Evolutionary conservation across 1,140 invertebrate genomes (phyloP), one percentile per base, ranked within the genome.

Genomic region (Nephila pilipes): DNA sequence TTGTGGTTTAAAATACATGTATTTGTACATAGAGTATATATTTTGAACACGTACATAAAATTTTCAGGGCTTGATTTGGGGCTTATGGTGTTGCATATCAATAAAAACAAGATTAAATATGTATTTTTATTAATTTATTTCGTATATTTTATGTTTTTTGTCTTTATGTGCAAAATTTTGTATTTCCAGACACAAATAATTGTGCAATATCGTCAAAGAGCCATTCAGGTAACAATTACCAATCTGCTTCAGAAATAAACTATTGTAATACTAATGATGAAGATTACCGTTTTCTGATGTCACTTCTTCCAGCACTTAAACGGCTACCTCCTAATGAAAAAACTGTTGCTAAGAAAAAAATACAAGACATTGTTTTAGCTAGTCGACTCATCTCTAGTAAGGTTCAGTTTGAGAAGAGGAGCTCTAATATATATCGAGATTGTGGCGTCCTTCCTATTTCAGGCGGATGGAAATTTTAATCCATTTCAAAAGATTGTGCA

Each of bases 371-470:
- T 54, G 16, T 83, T 57, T 10, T 83, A n/a, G 46, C 32, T 22
- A 55, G 22, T 29, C n/a, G 38, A 12, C 29, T 83, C 46, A 22
- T 14, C 8, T 8, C 38, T 16, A 25, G 46, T 32, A 22, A 29
- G 29, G 29, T 83, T 57, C 46, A 54, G 3, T 83, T 57, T n/a
- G 36, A 57, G 25, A 83, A 83, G 3, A 55, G 18, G 22, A 55
- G 46, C 14, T 55, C 38, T 6, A 83, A 83, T n/a, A 55, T 83
- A 5, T 83, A 83, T 83, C 16, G 81, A 46, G 81, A 83, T 57
- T 83, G 81, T 83, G 81, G 81, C 14, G 81, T 83, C 25, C 81
- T 83, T 29, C 81, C 81, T 2, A 55, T 57, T 55, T n/a, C 54
- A 16, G 54, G 81, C 6, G 81, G 54, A 20, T 83, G 81, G 81